Evolutionary conservation across 2,113 vertebrate species (phyloP).

Genomic region (Erinaceus europaeus): DNA sequence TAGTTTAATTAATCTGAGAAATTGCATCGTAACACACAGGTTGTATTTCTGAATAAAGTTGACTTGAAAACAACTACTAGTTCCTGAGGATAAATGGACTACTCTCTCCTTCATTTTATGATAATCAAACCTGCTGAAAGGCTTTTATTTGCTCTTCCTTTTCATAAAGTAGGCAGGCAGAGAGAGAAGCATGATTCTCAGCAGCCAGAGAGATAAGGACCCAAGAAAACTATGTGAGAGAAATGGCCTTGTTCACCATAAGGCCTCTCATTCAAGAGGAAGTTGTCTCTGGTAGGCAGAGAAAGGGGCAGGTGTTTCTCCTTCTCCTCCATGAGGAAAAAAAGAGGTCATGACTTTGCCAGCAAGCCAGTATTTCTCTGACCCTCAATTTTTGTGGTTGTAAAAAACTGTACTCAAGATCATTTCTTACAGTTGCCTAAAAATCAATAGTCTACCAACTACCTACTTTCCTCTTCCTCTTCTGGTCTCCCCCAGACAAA

Average conservation of each 20-base stretch:
- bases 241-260: not conserved
- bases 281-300: not conserved
- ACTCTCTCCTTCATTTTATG: no score
- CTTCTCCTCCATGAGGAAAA: not conserved
- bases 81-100: not conserved
- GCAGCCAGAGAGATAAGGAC: not conserved
- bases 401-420: not conserved
- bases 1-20: not conserved
- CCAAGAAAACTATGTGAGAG: not conserved
- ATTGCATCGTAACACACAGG: not conserved
- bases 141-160: not conserved
- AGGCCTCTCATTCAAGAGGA: rapidly evolving
- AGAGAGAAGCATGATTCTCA: not conserved
- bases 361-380: not conserved
- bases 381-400: not conserved
- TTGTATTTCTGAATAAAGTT: not conserved
- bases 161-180: not conserved
- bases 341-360: not conserved
- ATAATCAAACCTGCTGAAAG: not conserved
- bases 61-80: not conserved
- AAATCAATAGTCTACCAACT: no score
- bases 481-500: not conserved
- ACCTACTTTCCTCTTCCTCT: no score
- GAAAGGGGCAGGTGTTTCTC: not conserved
- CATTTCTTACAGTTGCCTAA: not conserved